phyloP scores from a whole-genome alignment of 1,140 invertebrate genomes.

The Drosophila novamexicana region DNA sequence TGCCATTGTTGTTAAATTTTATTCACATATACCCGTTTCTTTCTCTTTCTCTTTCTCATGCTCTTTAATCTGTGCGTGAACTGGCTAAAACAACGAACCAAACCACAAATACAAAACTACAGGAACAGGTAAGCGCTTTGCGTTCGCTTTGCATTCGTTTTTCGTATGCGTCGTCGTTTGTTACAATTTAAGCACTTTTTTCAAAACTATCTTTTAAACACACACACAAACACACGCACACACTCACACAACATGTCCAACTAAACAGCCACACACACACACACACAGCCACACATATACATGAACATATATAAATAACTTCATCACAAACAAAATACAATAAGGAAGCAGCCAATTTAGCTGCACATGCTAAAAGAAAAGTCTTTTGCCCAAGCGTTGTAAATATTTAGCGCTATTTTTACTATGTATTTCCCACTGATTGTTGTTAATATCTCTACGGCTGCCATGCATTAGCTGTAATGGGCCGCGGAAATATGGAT shows the following conservation, averaged over 20 bases:
- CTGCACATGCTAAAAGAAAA: conserved; percentile 37
- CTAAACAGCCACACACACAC: conserved; percentile 36
- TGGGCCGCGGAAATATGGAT: conserved; percentile 28
- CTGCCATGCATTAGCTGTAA: conserved; percentile 29
- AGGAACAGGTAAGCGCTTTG: conserved; percentile 76
- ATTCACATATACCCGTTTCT: conserved; percentile 35
- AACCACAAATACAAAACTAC: conserved; percentile 46
- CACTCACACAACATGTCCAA: conserved; percentile 25
- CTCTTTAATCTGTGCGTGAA: conserved; percentile 1
- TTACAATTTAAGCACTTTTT: conserved; percentile 80
- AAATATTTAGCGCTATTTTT: conserved; percentile 64
- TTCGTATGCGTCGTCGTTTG: conserved; percentile 63
- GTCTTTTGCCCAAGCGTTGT: conserved; percentile 56
- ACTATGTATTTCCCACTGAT: conserved; percentile 51
- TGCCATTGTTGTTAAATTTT: conserved; percentile 45
- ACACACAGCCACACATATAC: conserved; percentile 31
- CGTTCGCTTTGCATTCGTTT: conserved; percentile 62
- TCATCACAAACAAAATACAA: conserved; percentile 54
- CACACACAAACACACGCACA: conserved; percentile 36
- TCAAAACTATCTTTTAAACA: conserved; percentile 75
- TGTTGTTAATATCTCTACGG: conserved; percentile 47
- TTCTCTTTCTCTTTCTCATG: conserved; percentile 5
- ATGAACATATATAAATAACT: conserved; percentile 45
- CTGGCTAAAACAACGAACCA: conserved; percentile 21
- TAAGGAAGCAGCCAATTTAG: conserved; percentile 66